Evolutionary conservation across 2,888 invertebrate genomes (phyloP), one percentile per base, ranked within the genome.

Genomic region (Apamea epomidion): DNA sequence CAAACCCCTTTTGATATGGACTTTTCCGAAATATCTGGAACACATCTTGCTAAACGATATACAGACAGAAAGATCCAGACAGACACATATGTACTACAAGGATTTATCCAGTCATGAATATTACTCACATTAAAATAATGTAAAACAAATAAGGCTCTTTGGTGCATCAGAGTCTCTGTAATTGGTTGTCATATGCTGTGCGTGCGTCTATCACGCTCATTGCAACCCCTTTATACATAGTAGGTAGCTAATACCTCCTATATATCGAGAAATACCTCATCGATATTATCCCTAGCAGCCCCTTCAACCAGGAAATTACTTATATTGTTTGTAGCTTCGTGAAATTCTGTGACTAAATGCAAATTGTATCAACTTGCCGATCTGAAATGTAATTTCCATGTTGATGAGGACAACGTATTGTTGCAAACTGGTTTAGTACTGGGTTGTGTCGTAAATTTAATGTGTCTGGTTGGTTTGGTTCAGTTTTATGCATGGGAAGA

Each of bases 371-470:
- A 69, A 74, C 25, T 51, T 81, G 68, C 71, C 25, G 51, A 64
- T 51, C n/a, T 80, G 58, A 76, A 81, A 80, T 76, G 60, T 82
- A 68, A 82, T 87, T 86, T 84, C 45, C 16, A 84, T 88, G 71
- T 76, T 78, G 69, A 84, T 82, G 74, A 80, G 72, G 16, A 62
- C 42, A n/a, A 51, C 12, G 45, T 83, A 72, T 65, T 76, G 78
- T 76, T 71, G 69, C 37, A 64, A 65, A 82, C 14, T 68, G 62
- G 29, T 58, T 60, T 73, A n/a, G 37, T 74, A 10, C 4, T 73
- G 12, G 18, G 18, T 58, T 69, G 7, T 21, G 12, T 76, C 69
- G 48, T 80, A 60, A 73, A 76, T 32, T 60, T 8, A 64, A 68
- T 67, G 51, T 21, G 60, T 80, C 51, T 75, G 16, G 45, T 58